Base-by-base conservation (phyloP, 1,140 invertebrate species). In the Spodoptera litura region DNA sequence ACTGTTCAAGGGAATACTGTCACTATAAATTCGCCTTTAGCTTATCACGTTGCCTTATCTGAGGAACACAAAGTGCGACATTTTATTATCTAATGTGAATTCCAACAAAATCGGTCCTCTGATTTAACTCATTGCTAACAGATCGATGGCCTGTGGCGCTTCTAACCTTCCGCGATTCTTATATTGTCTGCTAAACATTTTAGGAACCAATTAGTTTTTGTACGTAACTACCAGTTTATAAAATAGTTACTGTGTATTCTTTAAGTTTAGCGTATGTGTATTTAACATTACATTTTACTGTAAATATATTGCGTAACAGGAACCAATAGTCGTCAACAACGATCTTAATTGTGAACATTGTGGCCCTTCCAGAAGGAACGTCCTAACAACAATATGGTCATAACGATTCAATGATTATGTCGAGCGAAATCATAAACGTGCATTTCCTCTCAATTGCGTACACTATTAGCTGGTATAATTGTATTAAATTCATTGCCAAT, bases 11-110 rank as follows among this genome's bases (percentile, higher is more conserved):
- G 25, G 15, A 25, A 20, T 35, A 58, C 70, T 72, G 70, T 72
- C 70, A 72, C 53, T 56, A 27, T 12, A 68, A 72, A 72, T 38
- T 56, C 53, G 53, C 70, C 53, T 52, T n/a, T 8, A 72, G 52
- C 53, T 72, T 72, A 72, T 72, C 70, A 38, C 70, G 10, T 58
- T 58, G 35, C 70, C 70, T 72, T 72, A 72, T 72, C 70, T 72
- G 49, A 68, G 20, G 15, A 20, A 68, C 25, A 53, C 49, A 53
- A 35, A 72, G 53, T 38, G 53, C 53, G 70, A 55, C 27, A 10
- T 72, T 72, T 72, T 58, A 72, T 72, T 72, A 72, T 72, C 53
- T 56, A 72, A 55, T 44, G n/a, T 44, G 68, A 58, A 72, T 55
- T 56, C 53, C 70, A 56, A 58, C 70, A 58, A 72, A 70, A 58